phyloP scores from a whole-genome alignment of 23 tunicate species.

The Trididemnum miniatum region DNA sequence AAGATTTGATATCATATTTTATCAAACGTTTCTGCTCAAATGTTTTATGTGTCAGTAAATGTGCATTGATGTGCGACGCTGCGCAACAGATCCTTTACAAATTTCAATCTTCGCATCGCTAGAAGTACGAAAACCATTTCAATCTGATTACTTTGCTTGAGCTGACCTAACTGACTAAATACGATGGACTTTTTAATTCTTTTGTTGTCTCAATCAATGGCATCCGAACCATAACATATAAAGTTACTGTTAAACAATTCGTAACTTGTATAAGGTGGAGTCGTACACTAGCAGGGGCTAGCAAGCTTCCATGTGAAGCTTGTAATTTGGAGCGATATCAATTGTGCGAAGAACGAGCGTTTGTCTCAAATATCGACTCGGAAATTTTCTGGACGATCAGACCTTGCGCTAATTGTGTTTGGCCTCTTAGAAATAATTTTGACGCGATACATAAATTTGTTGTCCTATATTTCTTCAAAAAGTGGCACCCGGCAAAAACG shows the following conservation, averaged over 20 bases:
- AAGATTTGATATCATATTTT: too few species aligned
- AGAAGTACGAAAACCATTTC: background rate
- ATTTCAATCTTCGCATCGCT: background rate
- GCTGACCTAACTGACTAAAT: background rate
- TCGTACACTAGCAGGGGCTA: constrained; percentile 1
- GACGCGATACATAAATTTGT: too few species aligned
- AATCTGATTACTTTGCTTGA: background rate
- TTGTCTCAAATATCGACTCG: background rate
- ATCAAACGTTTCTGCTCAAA: too few species aligned
- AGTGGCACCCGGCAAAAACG: too few species aligned
- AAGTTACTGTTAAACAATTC: constrained; percentile 30
- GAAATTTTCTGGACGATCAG: too few species aligned
- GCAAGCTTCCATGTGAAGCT: constrained; percentile 6
- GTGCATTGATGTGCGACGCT: too few species aligned
- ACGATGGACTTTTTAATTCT: constrained; percentile 1
- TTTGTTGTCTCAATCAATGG: constrained; percentile 9
- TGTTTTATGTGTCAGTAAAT: too few species aligned
- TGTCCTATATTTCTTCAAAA: too few species aligned
- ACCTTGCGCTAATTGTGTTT: too few species aligned
- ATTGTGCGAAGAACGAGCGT: background rate
- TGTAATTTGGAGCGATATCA: background rate
- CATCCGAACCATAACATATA: constrained; percentile 40
- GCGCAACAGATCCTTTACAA: background rate
- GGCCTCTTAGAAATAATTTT: too few species aligned
- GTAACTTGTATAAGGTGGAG: constrained; percentile 19